phyloP scores from a whole-genome alignment of 2,113 vertebrate genomes.

The Engraulis encrasicolus region DNA sequence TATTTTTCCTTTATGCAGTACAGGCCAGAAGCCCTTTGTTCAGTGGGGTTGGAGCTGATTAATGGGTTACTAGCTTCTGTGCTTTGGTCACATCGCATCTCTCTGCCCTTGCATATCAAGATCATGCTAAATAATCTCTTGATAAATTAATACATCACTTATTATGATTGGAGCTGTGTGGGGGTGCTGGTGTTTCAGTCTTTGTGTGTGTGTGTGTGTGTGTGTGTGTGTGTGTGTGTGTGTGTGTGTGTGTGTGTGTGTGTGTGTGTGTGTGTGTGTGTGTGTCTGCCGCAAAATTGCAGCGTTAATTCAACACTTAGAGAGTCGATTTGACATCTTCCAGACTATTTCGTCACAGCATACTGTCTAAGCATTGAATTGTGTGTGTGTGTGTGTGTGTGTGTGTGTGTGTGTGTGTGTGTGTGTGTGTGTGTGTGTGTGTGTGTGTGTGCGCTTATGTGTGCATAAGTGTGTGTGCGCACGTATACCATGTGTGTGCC shows the following conservation, averaged over 20 bases:
- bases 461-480: too few species aligned
- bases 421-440: neutral
- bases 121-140: neutral
- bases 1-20: neutral
- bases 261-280: too few species aligned
- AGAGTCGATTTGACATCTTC: too few species aligned
- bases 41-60: constrained; percentile 39
- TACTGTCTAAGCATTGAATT: too few species aligned
- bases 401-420: neutral
- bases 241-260: neutral
- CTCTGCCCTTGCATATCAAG: neutral
- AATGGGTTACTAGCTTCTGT: constrained; percentile 53
- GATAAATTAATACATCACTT: neutral
- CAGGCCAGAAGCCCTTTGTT: neutral
- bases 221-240: neutral
- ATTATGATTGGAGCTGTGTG: neutral
- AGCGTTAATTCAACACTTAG: too few species aligned
- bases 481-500: neutral
- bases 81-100: neutral
- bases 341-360: too few species aligned
- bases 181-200: neutral
- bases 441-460: neutral
- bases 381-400: neutral
- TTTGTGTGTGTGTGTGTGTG: neutral
- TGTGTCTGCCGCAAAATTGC: too few species aligned